Base-by-base conservation (phyloP, 2,888 invertebrate species). In the Laothoe populi region DNA sequence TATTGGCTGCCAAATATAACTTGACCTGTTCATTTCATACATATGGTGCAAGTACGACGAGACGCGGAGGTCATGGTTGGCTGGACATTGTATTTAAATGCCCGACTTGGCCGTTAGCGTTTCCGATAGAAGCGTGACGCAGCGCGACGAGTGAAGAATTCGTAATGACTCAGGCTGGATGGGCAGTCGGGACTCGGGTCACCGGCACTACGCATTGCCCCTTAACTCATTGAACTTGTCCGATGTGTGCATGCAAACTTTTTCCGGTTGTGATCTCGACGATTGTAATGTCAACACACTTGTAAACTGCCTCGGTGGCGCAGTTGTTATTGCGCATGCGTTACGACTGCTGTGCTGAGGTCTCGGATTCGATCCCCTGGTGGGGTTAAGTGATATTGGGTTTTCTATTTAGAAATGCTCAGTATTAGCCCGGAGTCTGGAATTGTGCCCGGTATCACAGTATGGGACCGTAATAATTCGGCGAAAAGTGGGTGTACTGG, bases 101-200 rank as follows among this genome's bases (percentile, higher is more conserved):
- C 75, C 77, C 79, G 77, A 77, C 77, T 74, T 77, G 77, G 86
- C 82, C 83, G 88, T 89, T 87, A 84, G 83, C 81, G 88, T 88
- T 92, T 92, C 92, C 92, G 86, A 91, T 87, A 84, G 87, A 73
- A 83, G 81, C 81, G 84, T 90, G 90, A 88, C 89, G 87, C 83
- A 83, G 79, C 63, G 66, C 72, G 73, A 83, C 86, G 82, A 72
- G 75, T 67, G 71, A 71, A 80, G 91, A 87, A 90, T 92, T 82
- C 78, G 72, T 86, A 90, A 80, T 84, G 83, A 82, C 67, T 82
- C 79, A 81, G 73, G 24, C 48, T 46, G 45, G 57, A 57, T 45
- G 61, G 61, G 42, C 26, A 57, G 44, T n/a, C 49, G 44, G 42
- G 23, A 21, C 23, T 42, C 16, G 16, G 44, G 35, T 57, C 35